Base-by-base conservation (phyloP, 2,113 vertebrate species). In the Pterocles orientalis region DNA sequence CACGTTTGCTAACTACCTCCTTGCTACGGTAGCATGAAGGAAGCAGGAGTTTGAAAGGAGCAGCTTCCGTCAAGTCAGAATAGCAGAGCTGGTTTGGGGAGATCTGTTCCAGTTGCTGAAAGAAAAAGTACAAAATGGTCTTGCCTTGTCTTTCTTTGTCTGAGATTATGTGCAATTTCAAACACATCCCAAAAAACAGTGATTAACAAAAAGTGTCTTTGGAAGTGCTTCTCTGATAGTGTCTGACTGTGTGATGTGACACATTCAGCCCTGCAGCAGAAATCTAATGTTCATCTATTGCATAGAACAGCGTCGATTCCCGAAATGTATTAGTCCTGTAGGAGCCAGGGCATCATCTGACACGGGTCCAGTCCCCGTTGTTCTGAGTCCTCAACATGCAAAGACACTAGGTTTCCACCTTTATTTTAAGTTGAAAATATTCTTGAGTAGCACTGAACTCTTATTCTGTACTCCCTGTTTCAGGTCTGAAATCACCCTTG, bases 101-200 rank as follows among this genome's bases (percentile, higher is more conserved):
- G 33, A 56, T 41, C 19, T 57, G 25, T 60, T 62, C 53, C 65
- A 81, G n/a, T 36, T 86, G 75, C 78, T 72, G 72, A 75, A 94
- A 83, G 80, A 62, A 82, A 28, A 91, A 39, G 21, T 41, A 86
- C 45, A 72, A 78, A 24, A 41, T 43, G 86, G 64, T 43, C 69
- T 65, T 94, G 80, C 41, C 61, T 92, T 69, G 80, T 91, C 92
- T 94, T 96, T 34, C 54, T 82, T 94, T 95, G 91, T 93, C 83
- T 68, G 62, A 89, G 75, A 66, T 51, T 26, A 78, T 6, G 47
- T 53, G 70, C 83, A 68, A 82, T 82, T 94, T 88, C 88, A 70
- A 92, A 78, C 69, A 71, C 65, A 65, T 53, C 47, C 36, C 4
- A 1, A 87, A 86, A 72, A 87, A 20, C n/a, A 83, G 87, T 79